These are phyloP conservation scores for Thalassarche chlororhynchos DNA, from an alignment of 2,113 vertebrate genomes.

Conservation along the genomic window DNA sequence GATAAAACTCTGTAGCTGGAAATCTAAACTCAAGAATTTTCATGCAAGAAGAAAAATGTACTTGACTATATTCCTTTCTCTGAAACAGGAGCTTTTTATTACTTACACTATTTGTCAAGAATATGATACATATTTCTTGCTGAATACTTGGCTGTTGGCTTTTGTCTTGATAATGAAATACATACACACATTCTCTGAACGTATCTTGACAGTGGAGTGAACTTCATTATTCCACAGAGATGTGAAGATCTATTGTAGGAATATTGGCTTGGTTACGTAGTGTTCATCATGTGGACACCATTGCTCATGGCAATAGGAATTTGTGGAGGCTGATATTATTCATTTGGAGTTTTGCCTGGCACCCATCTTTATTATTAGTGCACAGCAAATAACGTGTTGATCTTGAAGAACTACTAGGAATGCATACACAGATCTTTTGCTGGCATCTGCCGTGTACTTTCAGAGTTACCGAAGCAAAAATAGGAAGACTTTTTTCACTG, in stretches of 20 bases:
- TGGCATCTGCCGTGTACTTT: background rate
- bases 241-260: background rate
- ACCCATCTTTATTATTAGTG: background rate
- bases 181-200: background rate
- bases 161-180: conserved; percentile 11
- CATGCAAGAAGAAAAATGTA: background rate
- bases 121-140: background rate
- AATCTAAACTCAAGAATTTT: background rate
- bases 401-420: background rate
- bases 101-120: background rate
- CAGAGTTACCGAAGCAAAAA: background rate
- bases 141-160: background rate
- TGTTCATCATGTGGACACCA: background rate
- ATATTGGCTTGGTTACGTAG: background rate
- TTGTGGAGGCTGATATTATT: background rate
- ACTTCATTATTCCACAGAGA: conserved; percentile 8
- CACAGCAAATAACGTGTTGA: background rate
- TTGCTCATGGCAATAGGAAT: background rate
- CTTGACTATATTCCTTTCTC: background rate
- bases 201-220: background rate
- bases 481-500: background rate
- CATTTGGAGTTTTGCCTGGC: background rate
- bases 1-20: background rate
- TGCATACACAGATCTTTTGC: background rate
- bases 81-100: conserved; percentile 8